These are phyloP conservation scores for Fragum fragum DNA, from an alignment of 2,888 invertebrate genomes.

Conservation along the genomic window DNA sequence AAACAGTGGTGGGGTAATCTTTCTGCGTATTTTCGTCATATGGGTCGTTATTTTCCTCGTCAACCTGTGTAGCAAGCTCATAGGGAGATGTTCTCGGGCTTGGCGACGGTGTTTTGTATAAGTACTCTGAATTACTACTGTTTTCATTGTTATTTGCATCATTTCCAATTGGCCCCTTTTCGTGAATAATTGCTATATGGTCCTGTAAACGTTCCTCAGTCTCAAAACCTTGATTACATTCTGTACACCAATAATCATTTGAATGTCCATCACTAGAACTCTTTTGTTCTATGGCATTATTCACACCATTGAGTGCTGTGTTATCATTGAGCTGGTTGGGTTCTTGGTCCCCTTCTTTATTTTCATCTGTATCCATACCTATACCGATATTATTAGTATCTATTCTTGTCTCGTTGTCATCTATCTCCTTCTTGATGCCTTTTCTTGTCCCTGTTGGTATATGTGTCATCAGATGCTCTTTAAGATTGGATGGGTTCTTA, in stretches of 20 bases:
- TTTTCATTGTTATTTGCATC: not conserved
- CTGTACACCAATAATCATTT: constrained; percentile 79
- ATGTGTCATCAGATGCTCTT: constrained; percentile 75
- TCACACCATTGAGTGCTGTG: constrained; percentile 39
- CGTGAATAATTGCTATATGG: constrained; percentile 74
- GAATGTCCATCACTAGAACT: constrained; percentile 24
- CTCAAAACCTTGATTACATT: constrained; percentile 77
- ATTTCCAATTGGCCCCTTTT: constrained; percentile 36
- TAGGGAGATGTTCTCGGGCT: not conserved
- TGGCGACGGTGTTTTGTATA: not conserved
- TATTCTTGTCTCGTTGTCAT: not conserved
- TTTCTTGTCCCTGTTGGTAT: constrained; percentile 22
- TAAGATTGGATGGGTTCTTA: constrained; percentile 70
- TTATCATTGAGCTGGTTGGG: constrained; percentile 46
- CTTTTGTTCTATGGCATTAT: constrained; percentile 10
- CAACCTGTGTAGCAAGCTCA: constrained; percentile 8
- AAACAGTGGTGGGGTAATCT: constrained; percentile 3
- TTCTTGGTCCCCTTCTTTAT: not conserved
- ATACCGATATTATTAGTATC: not conserved
- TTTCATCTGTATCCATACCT: not conserved
- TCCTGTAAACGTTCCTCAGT: constrained; percentile 71
- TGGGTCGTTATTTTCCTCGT: not conserved
- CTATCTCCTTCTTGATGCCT: not conserved
- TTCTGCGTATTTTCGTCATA: constrained; percentile 14
- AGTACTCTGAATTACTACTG: not conserved